phyloP scores from a whole-genome alignment of 2,888 invertebrate species.

The Ptilodon capucinus region DNA sequence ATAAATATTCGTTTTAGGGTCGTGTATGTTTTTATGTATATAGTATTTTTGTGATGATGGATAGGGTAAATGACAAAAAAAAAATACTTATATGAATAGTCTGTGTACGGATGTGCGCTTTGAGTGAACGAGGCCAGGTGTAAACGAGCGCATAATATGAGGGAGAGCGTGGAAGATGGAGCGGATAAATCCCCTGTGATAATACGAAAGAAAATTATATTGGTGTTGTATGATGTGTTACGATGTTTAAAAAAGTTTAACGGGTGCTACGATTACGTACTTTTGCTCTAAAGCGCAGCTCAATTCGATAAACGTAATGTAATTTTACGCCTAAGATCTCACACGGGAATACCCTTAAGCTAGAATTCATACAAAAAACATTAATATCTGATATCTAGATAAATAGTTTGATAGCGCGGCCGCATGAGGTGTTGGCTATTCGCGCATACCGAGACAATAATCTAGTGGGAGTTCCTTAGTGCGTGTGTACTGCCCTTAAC shows the following conservation, averaged over 20 bases:
- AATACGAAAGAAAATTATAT: constrained; percentile 32
- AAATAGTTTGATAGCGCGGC: neutral
- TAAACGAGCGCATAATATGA: constrained; percentile 17
- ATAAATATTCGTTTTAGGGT: constrained; percentile 66
- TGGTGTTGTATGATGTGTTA: constrained; percentile 23
- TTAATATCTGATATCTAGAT: neutral
- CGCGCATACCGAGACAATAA: neutral
- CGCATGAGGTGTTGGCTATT: neutral
- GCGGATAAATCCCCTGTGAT: constrained; percentile 28
- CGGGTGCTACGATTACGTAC: constrained; percentile 33
- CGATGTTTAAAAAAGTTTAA: constrained; percentile 23
- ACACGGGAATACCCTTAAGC: neutral
- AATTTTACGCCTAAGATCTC: constrained; percentile 5
- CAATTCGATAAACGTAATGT: constrained; percentile 15
- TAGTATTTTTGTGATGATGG: constrained; percentile 71
- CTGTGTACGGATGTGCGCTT: constrained; percentile 33
- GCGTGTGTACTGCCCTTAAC: too few relatives aligned
- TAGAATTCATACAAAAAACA: neutral
- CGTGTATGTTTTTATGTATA: constrained; percentile 69
- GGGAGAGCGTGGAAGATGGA: constrained; percentile 25
- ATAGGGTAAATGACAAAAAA: constrained; percentile 75
- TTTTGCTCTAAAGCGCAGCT: constrained; percentile 35
- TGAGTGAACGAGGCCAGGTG: constrained; percentile 30
- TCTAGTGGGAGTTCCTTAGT: too few relatives aligned
- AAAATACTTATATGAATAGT: constrained; percentile 41